Percentiles rank a stretch among this genome's conserved stretches.
Conservation (phyloP, 1,140 invertebrate species). For the Drosophila elegans region DNA sequence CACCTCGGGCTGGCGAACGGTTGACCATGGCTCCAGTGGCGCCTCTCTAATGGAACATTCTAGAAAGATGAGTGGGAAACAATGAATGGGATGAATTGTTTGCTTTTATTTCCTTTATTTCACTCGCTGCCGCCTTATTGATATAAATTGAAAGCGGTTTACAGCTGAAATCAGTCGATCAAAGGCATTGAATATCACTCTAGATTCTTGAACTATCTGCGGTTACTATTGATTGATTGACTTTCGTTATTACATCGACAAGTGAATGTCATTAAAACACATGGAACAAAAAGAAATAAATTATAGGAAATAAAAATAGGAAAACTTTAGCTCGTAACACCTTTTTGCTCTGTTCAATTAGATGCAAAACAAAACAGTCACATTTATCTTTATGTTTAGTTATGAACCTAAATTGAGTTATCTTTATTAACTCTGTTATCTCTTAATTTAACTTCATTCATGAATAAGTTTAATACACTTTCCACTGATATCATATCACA, state of each 20-base stretch:
- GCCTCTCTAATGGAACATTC: constrained; percentile 49
- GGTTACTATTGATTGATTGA: constrained; percentile 53
- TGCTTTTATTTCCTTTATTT: constrained; percentile 17
- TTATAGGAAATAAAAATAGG: too few relatives aligned
- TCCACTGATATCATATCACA: constrained; percentile 33
- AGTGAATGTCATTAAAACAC: constrained; percentile 1
- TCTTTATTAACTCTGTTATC: neutral
- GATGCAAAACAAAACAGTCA: too few relatives aligned
- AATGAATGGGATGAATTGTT: too few relatives aligned
- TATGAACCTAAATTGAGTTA: too few relatives aligned
- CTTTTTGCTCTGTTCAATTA: neutral
- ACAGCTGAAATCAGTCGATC: constrained; percentile 63
- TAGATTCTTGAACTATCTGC: constrained; percentile 60
- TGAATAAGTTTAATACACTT: constrained; percentile 3
- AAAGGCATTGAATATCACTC: constrained; percentile 59
- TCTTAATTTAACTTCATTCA: constrained; percentile 9
- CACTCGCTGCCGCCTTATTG: constrained; percentile 43
- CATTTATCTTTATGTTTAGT: too few relatives aligned
- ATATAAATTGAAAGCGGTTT: constrained; percentile 70
- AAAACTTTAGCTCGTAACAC: neutral
- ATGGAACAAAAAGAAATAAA: neutral
- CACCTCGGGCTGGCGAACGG: constrained; percentile 34
- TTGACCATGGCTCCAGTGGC: constrained; percentile 49
- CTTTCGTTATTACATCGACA: constrained; percentile 19
- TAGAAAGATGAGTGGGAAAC: constrained; percentile 26